Evolutionary conservation across 2,888 invertebrate species (phyloP).

Genomic region (Brachypalpus laphriformis): DNA sequence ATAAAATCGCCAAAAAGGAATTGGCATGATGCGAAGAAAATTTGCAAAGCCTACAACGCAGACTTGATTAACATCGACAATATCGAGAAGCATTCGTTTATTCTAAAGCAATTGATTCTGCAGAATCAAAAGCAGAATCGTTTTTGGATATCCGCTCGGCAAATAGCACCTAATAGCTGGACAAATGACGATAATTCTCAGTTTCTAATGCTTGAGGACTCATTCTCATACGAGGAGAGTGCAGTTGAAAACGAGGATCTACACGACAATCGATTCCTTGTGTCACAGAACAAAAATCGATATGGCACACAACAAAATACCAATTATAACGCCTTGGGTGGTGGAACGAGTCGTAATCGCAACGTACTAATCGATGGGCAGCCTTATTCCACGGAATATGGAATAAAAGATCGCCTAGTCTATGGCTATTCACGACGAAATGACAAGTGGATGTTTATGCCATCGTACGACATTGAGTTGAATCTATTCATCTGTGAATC

Average conservation of each 20-base stretch:
- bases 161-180: conserved; percentile 90
- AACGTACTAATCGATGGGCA: conserved; percentile 77
- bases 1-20: conserved; percentile 92
- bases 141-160: conserved; percentile 93
- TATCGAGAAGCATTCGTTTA: conserved; percentile 93
- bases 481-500: conserved; percentile 93
- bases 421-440: conserved; percentile 89
- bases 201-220: conserved; percentile 90
- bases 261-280: conserved; percentile 81
- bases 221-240: conserved; percentile 88
- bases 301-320: conserved; percentile 41
- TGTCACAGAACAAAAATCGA: conserved; percentile 75
- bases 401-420: conserved; percentile 89
- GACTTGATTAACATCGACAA: conserved; percentile 91
- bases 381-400: conserved; percentile 75
- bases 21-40: conserved; percentile 91
- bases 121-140: conserved; percentile 93
- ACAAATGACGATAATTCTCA: conserved; percentile 93
- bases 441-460: conserved; percentile 93
- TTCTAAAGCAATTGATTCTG: conserved; percentile 90
- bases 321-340: conserved; percentile 10
- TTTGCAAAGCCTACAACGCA: conserved; percentile 92
- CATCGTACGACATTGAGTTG: conserved; percentile 90
- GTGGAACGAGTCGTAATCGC: conserved; percentile 78
- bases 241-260: conserved; percentile 82